Evolutionary conservation across 2,888 invertebrate species (phyloP).

Genomic region (Sussaba pulchella): DNA sequence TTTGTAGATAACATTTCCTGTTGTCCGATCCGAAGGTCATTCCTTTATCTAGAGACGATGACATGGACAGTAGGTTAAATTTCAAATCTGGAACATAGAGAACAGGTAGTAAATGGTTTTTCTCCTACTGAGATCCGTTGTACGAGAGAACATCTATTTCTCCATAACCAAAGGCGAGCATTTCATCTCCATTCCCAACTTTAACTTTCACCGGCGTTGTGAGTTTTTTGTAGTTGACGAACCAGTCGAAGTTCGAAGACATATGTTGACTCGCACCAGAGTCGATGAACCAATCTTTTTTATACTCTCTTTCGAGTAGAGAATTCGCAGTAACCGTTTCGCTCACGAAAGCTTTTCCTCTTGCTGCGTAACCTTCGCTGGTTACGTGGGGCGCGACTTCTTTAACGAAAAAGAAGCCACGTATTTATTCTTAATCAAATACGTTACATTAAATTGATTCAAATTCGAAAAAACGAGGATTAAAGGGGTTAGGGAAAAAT

Average conservation of each 20-base stretch:
- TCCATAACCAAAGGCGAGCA: conserved; percentile 16
- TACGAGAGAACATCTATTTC: conserved; percentile 65
- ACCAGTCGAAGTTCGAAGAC: conserved; percentile 59
- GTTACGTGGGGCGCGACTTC: too few species aligned
- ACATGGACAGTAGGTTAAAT: conserved; percentile 55
- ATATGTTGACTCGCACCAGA: conserved; percentile 68
- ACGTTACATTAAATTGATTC: too few species aligned
- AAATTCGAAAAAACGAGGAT: too few species aligned
- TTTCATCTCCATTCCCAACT: conserved; percentile 61
- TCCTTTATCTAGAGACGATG: conserved; percentile 61
- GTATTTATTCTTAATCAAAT: too few species aligned
- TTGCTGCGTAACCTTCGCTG: neutral
- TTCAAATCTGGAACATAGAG: conserved; percentile 56
- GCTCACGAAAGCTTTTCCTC: conserved; percentile 9
- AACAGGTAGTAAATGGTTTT: conserved; percentile 56
- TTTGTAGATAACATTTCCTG: conserved; percentile 26
- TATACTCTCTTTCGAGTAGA: neutral
- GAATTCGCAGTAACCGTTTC: neutral
- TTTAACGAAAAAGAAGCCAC: too few species aligned
- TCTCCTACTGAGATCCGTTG: conserved; percentile 61
- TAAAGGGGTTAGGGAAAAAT: too few species aligned
- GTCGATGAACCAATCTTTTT: conserved; percentile 53
- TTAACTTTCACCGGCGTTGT: conserved; percentile 4
- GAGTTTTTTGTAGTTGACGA: conserved; percentile 39
- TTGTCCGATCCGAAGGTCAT: conserved; percentile 30